A percentile compares a stretch with the other conserved stretches of the same genome.
These are phyloP conservation scores for Sigmodon hispidus DNA, from an alignment of 2,113 vertebrate species.

Conservation along the genomic window DNA sequence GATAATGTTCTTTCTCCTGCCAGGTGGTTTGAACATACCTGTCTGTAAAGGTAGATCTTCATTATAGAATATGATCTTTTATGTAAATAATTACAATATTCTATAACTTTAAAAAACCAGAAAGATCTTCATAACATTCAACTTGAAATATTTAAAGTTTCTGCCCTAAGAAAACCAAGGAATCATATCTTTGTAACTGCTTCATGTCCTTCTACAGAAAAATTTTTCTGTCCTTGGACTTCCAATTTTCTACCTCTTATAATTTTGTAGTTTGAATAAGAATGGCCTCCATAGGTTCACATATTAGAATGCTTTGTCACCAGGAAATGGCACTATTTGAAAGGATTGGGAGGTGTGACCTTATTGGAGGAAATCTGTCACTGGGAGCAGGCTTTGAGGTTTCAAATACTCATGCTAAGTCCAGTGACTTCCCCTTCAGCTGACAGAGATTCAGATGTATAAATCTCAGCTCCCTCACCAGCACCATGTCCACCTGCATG, in stretches of 20 bases:
- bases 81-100: background rate
- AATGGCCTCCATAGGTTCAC: background rate
- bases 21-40: background rate
- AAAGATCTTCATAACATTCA: background rate
- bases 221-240: background rate
- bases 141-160: background rate
- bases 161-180: background rate
- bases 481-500: background rate
- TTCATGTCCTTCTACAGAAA: background rate
- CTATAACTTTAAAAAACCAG: background rate
- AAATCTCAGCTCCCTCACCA: background rate
- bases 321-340: background rate
- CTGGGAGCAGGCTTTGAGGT: background rate
- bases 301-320: background rate
- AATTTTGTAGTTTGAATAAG: background rate
- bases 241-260: background rate
- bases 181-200: background rate
- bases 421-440: background rate
- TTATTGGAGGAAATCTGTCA: background rate
- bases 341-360: background rate
- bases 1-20: background rate
- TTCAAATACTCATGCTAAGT: background rate
- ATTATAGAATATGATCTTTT: background rate
- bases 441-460: background rate
- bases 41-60: background rate